Conservation (phyloP, 2,888 invertebrate species). For the Lithophane socia region DNA sequence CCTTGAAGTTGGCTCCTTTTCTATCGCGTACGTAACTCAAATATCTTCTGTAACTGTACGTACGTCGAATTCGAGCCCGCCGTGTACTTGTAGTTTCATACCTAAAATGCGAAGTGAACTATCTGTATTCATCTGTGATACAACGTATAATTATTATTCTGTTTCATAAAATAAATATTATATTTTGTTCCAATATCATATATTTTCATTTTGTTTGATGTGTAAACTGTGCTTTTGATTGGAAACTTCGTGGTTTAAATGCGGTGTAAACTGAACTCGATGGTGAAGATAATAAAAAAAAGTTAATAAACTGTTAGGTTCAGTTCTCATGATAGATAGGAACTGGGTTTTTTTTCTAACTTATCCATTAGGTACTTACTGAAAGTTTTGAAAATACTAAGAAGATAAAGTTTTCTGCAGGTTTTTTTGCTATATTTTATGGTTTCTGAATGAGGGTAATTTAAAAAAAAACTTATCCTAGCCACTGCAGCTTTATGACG, state of each 20-base stretch:
- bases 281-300: background rate
- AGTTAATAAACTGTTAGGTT: background rate
- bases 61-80: too few species aligned
- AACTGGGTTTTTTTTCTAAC: background rate
- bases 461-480: constrained; percentile 2
- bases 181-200: background rate
- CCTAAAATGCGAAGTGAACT: too few species aligned
- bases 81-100: too few species aligned
- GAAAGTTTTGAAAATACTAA: background rate
- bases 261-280: background rate
- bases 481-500: background rate
- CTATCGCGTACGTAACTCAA: too few species aligned
- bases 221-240: constrained; percentile 1
- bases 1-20: too few species aligned
- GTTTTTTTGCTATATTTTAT: too few species aligned
- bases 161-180: background rate
- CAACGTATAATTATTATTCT: too few species aligned
- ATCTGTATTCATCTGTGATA: too few species aligned
- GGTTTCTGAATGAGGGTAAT: constrained; percentile 18
- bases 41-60: too few species aligned
- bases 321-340: background rate
- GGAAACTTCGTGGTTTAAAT: background rate
- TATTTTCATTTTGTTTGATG: background rate
- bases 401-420: background rate
- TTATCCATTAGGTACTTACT: background rate